phyloP scores from a whole-genome alignment of 2,113 vertebrate genomes.

The cat (Felis catus) region F.catus_Fca126_mat1.0 CM031415.1:182414501-182415000 shows the following conservation, averaged over 20 bases:
- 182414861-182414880: neutral
- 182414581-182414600: neutral
- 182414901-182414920: neutral
- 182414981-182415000: neutral
- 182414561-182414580: slow-evolving; percentile 12
- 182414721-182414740: neutral
- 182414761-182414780: neutral
- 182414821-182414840: neutral
- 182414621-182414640: neutral
- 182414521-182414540: slow-evolving; percentile 12
- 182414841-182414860: neutral
- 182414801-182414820: neutral
- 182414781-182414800: neutral
- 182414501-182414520: neutral
- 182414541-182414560: neutral
- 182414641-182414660: neutral
- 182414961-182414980: neutral
- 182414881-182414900: neutral
- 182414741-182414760: neutral
- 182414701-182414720: neutral
- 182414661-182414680: neutral
- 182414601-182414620: neutral
- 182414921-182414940: neutral
- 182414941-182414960: neutral
- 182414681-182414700: neutral